Conservation (phyloP, 2,797 vertebrate species). For the Geotrypetes seraphini region DNA sequence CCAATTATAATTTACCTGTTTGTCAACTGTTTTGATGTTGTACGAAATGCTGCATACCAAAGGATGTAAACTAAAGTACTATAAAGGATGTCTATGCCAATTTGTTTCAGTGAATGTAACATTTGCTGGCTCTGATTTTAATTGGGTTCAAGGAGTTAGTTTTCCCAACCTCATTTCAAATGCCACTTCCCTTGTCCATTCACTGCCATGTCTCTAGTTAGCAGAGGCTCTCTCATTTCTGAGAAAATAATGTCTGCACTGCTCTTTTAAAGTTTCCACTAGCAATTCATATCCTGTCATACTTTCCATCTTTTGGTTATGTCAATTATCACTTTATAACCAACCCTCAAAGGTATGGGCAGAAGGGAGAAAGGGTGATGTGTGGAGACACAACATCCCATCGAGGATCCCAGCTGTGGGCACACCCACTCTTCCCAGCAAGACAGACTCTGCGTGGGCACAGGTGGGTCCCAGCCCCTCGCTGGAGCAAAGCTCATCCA, state of each 20-base stretch:
- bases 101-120: slow-evolving; percentile 13
- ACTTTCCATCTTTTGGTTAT: slow-evolving; percentile 22
- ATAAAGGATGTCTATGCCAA: slow-evolving; percentile 29
- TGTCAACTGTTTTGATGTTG: too few relatives aligned
- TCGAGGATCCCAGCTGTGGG: slow-evolving; percentile 28
- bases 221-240: slow-evolving; percentile 16
- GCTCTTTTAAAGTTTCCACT: slow-evolving; percentile 11
- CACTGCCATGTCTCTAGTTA: slow-evolving; percentile 13
- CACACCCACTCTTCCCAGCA: slow-evolving; percentile 21
- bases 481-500: slow-evolving; percentile 33
- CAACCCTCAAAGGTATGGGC: slow-evolving; percentile 2
- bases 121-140: slow-evolving; percentile 12
- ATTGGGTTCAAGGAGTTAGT: background rate
- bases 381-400: slow-evolving; percentile 6
- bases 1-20: too few relatives aligned
- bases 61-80: slow-evolving; percentile 22
- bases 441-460: slow-evolving; percentile 37
- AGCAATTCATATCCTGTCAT: slow-evolving; percentile 1
- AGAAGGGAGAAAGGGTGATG: slow-evolving; percentile 11
- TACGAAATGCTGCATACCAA: slow-evolving; percentile 19
- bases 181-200: slow-evolving; percentile 9
- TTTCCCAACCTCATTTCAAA: slow-evolving; percentile 10
- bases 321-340: slow-evolving; percentile 3
- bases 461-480: slow-evolving; percentile 56
- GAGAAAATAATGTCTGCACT: background rate